Evolutionary conservation across 1,140 invertebrate species (phyloP), one percentile per base, ranked within the genome.

Genomic region (Protaetia brevitarsis): DNA sequence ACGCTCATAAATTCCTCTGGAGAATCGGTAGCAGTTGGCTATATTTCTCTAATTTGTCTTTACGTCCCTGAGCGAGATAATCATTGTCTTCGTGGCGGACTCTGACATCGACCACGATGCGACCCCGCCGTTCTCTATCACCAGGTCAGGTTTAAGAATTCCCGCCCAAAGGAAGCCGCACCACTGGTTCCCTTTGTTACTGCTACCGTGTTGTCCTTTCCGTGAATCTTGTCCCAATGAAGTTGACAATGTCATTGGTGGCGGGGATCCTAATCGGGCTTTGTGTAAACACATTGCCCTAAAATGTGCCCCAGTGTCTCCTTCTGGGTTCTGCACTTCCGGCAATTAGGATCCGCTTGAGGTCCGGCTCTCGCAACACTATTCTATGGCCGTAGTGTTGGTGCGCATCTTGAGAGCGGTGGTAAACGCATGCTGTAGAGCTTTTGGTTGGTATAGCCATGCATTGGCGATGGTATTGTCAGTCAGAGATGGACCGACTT

Each of bases 71-170:
- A 41, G 45, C 66, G 30, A 74, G 70, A 56, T 65, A 64, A 6
- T 70, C 51, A 10, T 56, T 59, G 23, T 77, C 71, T 58, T 78
- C 74, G 64, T 73, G 76, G 63, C 74, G 70, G 66, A 78, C 71
- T n/a, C 74, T 75, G 0, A 78, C 69, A 37, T 77, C 77, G 57
- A 73, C 67, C 45, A 76, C 74, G 28, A 69, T 51, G 19, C 68
- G 57, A 67, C 63, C 34, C 31, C 61, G 66, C 57, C 66, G 65
- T 36, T 63, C 57, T 69, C 30, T 57, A 71, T 36, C 37, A 71
- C 70, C 63, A 71, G 69, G 65, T 72, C 71, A n/a, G 71, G 69
- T 66, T 68, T 66, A 36, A 72, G 68, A 68, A n/a, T 66, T 69
- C 34, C 45, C 69, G 4, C 21, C 60, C 11, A 28, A 10, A 29